Conservation (phyloP, 2,888 invertebrate genomes). For the Aphrophora alni region DNA sequence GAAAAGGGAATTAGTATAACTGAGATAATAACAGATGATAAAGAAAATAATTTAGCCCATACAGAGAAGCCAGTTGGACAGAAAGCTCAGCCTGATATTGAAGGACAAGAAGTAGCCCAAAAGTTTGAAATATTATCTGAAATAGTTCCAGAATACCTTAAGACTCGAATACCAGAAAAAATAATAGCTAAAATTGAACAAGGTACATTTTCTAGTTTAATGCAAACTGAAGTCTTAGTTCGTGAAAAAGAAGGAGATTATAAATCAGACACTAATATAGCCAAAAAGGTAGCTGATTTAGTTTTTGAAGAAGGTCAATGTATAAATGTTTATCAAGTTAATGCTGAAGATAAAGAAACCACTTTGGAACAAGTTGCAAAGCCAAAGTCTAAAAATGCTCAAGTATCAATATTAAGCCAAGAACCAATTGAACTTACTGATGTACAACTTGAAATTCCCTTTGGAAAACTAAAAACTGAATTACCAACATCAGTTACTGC, state of each 20-base stretch:
- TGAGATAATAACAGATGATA: constrained; percentile 54
- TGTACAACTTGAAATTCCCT: constrained; percentile 47
- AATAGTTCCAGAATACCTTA: constrained; percentile 59
- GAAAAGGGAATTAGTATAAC: constrained; percentile 44
- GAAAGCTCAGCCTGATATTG: constrained; percentile 49
- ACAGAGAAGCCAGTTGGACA: constrained; percentile 44
- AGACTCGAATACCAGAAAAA: constrained; percentile 57
- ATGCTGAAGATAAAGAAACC: constrained; percentile 55
- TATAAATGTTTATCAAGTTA: constrained; percentile 55
- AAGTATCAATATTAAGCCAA: constrained; percentile 47
- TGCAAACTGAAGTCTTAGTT: constrained; percentile 53
- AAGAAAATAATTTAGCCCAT: constrained; percentile 54
- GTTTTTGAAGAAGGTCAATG: constrained; percentile 62
- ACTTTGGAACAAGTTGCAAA: constrained; percentile 46
- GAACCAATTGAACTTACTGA: constrained; percentile 51
- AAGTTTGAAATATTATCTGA: constrained; percentile 60
- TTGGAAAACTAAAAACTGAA: constrained; percentile 37
- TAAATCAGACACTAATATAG: constrained; percentile 46
- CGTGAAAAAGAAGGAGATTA: constrained; percentile 53
- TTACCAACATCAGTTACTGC: constrained; percentile 43
- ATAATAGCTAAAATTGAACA: constrained; percentile 57
- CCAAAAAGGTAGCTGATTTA: constrained; percentile 57
- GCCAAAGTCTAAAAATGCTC: constrained; percentile 49
- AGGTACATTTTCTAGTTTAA: constrained; percentile 55
- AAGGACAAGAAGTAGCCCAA: constrained; percentile 60